phyloP scores from a whole-genome alignment of 2,888 invertebrate genomes.

The Caenorhabditis angaria region DNA sequence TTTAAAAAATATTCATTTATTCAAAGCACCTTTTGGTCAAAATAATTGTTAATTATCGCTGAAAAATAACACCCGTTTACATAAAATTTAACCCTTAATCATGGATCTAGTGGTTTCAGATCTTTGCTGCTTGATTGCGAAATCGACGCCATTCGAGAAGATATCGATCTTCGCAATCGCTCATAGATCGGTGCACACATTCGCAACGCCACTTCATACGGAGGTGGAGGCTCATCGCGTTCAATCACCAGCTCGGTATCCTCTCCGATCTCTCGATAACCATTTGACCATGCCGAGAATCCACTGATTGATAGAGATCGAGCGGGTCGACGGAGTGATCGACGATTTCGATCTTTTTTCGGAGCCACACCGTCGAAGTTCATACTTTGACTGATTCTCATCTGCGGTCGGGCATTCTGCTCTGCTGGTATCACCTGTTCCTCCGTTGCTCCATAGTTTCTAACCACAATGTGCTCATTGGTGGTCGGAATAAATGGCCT shows the following conservation, averaged over 20 bases:
- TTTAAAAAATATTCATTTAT: neutral
- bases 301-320: slow-evolving; percentile 48
- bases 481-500: slow-evolving; percentile 31
- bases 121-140: slow-evolving; percentile 63
- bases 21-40: slow-evolving; percentile 3
- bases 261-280: slow-evolving; percentile 33
- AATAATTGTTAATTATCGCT: neutral
- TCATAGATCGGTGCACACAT: slow-evolving; percentile 72
- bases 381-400: slow-evolving; percentile 50
- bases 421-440: neutral
- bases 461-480: slow-evolving; percentile 50
- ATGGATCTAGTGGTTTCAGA: slow-evolving; percentile 30
- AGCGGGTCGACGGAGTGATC: slow-evolving; percentile 28
- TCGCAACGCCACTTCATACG: slow-evolving; percentile 76
- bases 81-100: neutral
- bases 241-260: slow-evolving; percentile 27
- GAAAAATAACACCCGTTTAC: neutral
- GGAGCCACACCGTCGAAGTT: slow-evolving; percentile 30
- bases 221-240: slow-evolving; percentile 66
- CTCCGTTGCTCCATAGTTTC: slow-evolving; percentile 54
- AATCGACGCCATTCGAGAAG: slow-evolving; percentile 56
- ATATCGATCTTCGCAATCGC: slow-evolving; percentile 57
- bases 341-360: slow-evolving; percentile 5
- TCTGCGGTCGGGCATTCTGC: neutral
- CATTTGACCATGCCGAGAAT: slow-evolving; percentile 44